phyloP scores from a whole-genome alignment of 1,140 invertebrate species.

The Drosophila quadrilineata region DNA sequence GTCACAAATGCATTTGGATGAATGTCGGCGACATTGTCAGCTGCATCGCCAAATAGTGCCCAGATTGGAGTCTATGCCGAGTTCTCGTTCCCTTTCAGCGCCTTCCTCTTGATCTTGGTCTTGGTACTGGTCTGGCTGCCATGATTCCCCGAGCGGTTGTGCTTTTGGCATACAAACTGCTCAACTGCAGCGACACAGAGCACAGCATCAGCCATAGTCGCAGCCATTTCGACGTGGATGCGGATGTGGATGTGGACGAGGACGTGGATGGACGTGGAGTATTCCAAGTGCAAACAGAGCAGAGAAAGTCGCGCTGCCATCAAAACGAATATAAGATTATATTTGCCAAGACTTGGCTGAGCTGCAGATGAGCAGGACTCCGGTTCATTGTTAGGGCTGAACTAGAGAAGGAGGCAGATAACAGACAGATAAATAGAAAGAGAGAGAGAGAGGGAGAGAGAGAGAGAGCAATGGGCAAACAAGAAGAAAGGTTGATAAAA shows the following conservation, averaged over 20 bases:
- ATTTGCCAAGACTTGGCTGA: slow-evolving; percentile 57
- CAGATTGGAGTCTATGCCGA: slow-evolving; percentile 20
- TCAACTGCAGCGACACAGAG: slow-evolving; percentile 60
- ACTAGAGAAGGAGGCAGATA: no score
- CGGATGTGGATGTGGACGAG: background rate
- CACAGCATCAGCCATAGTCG: slow-evolving; percentile 11
- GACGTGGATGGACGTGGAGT: slow-evolving; percentile 1
- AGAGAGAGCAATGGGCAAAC: slow-evolving; percentile 59
- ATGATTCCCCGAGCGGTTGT: slow-evolving; percentile 49
- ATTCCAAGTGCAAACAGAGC: slow-evolving; percentile 53
- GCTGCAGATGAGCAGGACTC: background rate
- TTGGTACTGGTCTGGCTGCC: background rate
- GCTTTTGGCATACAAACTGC: slow-evolving; percentile 62
- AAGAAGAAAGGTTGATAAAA: slow-evolving; percentile 75
- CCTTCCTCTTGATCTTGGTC: background rate
- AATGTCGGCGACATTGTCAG: slow-evolving; percentile 27
- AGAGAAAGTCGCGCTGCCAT: slow-evolving; percentile 49
- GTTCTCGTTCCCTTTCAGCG: background rate
- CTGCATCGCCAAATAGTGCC: slow-evolving; percentile 44
- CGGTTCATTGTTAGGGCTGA: no score
- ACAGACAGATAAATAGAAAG: no score
- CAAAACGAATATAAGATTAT: slow-evolving; percentile 78
- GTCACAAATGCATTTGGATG: no score
- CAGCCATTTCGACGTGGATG: slow-evolving; percentile 28
- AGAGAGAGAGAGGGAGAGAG: background rate